Conservation (phyloP, 2,113 vertebrate species). For the Sander vitreus region DNA sequence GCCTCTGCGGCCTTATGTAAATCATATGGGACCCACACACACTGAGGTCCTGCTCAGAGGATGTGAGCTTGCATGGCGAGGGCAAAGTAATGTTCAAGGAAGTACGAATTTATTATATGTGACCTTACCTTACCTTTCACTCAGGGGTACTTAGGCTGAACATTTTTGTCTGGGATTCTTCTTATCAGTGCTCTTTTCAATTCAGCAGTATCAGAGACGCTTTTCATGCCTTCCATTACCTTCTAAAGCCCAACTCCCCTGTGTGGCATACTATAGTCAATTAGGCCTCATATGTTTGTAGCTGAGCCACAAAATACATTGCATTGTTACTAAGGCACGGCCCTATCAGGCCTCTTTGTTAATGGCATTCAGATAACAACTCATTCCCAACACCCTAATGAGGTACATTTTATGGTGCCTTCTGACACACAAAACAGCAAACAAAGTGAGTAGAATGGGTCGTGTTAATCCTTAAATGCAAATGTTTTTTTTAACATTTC, state of each 20-base stretch:
- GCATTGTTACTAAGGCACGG: slow-evolving; percentile 8
- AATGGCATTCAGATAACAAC: slow-evolving; percentile 32
- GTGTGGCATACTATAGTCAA: not conserved
- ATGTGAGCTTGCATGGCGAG: slow-evolving; percentile 24
- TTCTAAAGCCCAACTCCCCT: slow-evolving; percentile 15
- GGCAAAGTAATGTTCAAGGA: slow-evolving; percentile 37
- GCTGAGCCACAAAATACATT: slow-evolving; percentile 17
- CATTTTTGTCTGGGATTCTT: slow-evolving; percentile 10
- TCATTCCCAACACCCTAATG: slow-evolving; percentile 15
- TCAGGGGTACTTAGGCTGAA: slow-evolving; percentile 1
- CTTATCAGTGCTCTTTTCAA: slow-evolving; percentile 27
- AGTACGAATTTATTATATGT: not conserved
- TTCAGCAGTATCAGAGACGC: not conserved
- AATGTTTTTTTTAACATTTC: not conserved
- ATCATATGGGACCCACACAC: slow-evolving; percentile 70
- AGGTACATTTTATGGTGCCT: slow-evolving; percentile 34
- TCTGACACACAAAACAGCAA: slow-evolving; percentile 56
- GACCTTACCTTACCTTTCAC: slow-evolving; percentile 36
- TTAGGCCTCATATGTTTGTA: slow-evolving; percentile 34
- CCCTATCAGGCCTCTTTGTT: slow-evolving; percentile 23
- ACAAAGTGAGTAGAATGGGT: slow-evolving; percentile 39
- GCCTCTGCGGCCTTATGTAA: slow-evolving; percentile 63
- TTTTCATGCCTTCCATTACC: slow-evolving; percentile 19
- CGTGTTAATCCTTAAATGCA: slow-evolving; percentile 1
- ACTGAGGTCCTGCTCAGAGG: slow-evolving; percentile 27